Percentiles rank a stretch among this genome's conserved stretches.
Conservation (phyloP, 2,888 invertebrate genomes). For the Acronicta psi region DNA sequence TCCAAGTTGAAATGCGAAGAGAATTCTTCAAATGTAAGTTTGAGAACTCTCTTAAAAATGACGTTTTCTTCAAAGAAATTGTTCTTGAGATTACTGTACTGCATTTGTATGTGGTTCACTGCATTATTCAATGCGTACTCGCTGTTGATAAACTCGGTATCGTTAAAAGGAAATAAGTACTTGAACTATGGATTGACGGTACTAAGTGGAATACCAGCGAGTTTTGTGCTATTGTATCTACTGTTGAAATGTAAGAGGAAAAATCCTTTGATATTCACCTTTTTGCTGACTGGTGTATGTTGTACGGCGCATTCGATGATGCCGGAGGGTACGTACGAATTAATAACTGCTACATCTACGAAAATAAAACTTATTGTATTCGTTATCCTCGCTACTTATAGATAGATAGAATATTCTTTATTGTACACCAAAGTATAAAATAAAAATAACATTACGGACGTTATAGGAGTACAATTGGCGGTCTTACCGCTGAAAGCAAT, state of each 20-base stretch:
- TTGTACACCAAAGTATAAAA: too few relatives aligned
- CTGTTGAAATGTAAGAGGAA: constrained; percentile 86
- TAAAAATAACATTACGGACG: too few relatives aligned
- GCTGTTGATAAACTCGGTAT: constrained; percentile 91
- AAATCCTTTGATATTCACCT: constrained; percentile 65
- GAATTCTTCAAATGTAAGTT: constrained; percentile 36
- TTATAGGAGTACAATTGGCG: too few relatives aligned
- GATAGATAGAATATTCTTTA: too few relatives aligned
- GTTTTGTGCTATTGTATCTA: constrained; percentile 83
- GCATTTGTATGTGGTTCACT: constrained; percentile 72
- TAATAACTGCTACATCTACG: too few relatives aligned
- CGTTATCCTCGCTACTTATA: too few relatives aligned
- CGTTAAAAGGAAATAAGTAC: constrained; percentile 92
- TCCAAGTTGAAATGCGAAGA: constrained; percentile 62
- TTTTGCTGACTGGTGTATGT: constrained; percentile 40
- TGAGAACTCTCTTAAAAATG: constrained; percentile 32
- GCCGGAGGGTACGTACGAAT: constrained; percentile 34
- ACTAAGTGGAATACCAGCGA: constrained; percentile 88
- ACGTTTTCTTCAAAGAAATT: constrained; percentile 63
- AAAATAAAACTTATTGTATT: too few relatives aligned
- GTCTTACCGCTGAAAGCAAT: too few relatives aligned
- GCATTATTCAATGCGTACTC: constrained; percentile 88
- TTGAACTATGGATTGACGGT: constrained; percentile 91
- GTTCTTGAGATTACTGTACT: constrained; percentile 65
- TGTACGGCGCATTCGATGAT: constrained; percentile 40